Percentiles rank a stretch among this genome's conserved stretches.
phyloP scores from a whole-genome alignment of 2,888 invertebrate species.

The Caenorhabditis sulstoni region DNA sequence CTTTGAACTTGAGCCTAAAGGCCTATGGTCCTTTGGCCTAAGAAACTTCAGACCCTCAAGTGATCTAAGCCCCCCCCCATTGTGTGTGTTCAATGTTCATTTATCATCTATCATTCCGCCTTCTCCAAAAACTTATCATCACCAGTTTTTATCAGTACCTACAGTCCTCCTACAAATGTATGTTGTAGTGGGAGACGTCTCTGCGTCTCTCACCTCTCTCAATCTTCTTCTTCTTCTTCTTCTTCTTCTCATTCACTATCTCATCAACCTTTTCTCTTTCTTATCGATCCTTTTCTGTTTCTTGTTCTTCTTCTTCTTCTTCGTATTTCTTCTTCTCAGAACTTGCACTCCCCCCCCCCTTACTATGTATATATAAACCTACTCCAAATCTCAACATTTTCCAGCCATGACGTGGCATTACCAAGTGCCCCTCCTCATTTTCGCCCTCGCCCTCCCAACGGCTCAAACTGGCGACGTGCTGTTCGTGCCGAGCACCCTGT shows the following conservation, averaged over 20 bases:
- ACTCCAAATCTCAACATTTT: slow-evolving; percentile 9
- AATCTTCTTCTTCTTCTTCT: background rate
- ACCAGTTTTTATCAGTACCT: background rate
- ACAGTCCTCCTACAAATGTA: slow-evolving; percentile 4
- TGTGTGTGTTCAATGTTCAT: too few relatives aligned
- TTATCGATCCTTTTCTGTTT: slow-evolving; percentile 9
- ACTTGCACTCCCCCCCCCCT: background rate
- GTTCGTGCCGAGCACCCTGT: slow-evolving; percentile 76
- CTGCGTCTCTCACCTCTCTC: background rate
- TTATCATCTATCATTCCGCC: too few relatives aligned
- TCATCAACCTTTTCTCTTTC: background rate
- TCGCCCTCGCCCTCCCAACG: background rate
- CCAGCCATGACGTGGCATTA: background rate
- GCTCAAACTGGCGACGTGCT: slow-evolving; percentile 63
- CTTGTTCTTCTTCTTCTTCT: background rate
- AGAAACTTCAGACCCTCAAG: too few relatives aligned
- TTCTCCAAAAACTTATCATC: too few relatives aligned
- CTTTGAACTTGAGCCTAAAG: too few relatives aligned
- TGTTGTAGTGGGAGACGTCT: slow-evolving; percentile 7
- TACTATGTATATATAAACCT: too few relatives aligned
- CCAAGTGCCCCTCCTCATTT: background rate
- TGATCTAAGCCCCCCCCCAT: too few relatives aligned
- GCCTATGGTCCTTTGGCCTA: too few relatives aligned
- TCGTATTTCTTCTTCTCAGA: background rate
- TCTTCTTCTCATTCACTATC: background rate